Conservation (phyloP, 2,797 vertebrate species). For the Poecilia gillii region DNA sequence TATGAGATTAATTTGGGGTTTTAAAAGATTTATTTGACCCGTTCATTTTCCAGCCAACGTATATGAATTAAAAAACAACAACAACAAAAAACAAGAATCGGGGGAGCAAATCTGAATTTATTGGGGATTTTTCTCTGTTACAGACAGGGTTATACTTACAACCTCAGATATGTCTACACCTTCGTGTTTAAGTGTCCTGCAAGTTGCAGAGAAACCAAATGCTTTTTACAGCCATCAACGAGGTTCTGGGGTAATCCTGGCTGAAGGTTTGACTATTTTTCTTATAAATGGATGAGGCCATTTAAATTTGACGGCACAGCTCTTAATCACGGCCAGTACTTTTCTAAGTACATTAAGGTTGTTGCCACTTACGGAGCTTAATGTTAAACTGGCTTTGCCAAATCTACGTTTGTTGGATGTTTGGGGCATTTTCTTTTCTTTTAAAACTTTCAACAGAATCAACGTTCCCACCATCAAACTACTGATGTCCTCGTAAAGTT, state of each 20-base stretch:
- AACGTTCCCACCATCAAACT: neutral
- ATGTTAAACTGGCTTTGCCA: neutral
- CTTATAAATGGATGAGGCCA: neutral
- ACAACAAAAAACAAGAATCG: neutral
- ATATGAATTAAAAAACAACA: neutral
- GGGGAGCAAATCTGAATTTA: neutral
- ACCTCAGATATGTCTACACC: neutral
- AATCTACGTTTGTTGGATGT: neutral
- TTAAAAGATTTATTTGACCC: neutral
- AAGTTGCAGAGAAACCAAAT: neutral
- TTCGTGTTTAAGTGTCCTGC: neutral
- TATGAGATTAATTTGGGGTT: conserved; percentile 1
- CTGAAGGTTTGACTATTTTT: neutral
- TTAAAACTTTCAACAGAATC: neutral
- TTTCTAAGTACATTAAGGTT: neutral
- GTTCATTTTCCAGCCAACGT: neutral
- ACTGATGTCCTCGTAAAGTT: neutral
- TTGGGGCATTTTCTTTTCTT: neutral
- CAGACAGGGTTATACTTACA: neutral
- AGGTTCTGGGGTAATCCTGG: neutral
- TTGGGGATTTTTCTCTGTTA: neutral
- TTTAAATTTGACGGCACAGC: neutral
- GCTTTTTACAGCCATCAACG: neutral
- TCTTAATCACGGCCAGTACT: neutral
- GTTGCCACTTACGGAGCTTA: neutral